Evolutionary conservation across 2,888 invertebrate species (phyloP).

Genomic region (Itoplectis maculator): DNA sequence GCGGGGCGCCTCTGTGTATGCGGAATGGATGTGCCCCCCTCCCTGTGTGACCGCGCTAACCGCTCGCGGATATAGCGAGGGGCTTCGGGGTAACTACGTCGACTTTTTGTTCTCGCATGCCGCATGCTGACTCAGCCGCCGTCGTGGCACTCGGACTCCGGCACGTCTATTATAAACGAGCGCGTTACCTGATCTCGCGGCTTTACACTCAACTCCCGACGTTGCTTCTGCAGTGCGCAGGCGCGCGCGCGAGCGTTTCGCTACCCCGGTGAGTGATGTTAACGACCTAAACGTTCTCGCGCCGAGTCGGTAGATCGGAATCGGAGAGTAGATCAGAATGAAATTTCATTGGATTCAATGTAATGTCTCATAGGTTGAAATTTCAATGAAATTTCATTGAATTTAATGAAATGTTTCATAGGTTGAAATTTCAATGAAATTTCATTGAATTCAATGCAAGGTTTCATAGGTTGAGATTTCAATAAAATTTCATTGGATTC

Average conservation of each 20-base stretch:
- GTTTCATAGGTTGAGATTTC: too few relatives aligned
- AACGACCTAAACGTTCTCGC: conserved; percentile 66
- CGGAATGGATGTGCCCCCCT: too few relatives aligned
- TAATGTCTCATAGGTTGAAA: too few relatives aligned
- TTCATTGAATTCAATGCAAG: too few relatives aligned
- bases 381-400: too few relatives aligned
- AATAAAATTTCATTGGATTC: too few relatives aligned
- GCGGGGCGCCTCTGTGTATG: not conserved
- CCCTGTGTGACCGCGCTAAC: conserved; percentile 37
- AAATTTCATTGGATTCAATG: too few relatives aligned
- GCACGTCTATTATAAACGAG: conserved; percentile 33
- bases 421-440: too few relatives aligned
- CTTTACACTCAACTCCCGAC: conserved; percentile 5
- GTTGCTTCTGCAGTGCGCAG: not conserved
- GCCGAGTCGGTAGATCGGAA: conserved; percentile 64
- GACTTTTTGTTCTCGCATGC: conserved; percentile 57
- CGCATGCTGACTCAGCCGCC: conserved; percentile 10
- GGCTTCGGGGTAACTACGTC: conserved; percentile 47
- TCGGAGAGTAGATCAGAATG: conserved; percentile 69
- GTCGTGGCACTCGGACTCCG: conserved; percentile 16
- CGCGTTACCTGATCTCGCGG: conserved; percentile 8
- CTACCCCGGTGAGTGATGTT: conserved; percentile 67
- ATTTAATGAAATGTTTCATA: too few relatives aligned
- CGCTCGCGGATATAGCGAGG: conserved; percentile 46
- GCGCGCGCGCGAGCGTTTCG: not conserved